These are phyloP conservation scores for Caradrina clavipalpis DNA, from an alignment of 2,888 invertebrate genomes.

Conservation along the genomic window DNA sequence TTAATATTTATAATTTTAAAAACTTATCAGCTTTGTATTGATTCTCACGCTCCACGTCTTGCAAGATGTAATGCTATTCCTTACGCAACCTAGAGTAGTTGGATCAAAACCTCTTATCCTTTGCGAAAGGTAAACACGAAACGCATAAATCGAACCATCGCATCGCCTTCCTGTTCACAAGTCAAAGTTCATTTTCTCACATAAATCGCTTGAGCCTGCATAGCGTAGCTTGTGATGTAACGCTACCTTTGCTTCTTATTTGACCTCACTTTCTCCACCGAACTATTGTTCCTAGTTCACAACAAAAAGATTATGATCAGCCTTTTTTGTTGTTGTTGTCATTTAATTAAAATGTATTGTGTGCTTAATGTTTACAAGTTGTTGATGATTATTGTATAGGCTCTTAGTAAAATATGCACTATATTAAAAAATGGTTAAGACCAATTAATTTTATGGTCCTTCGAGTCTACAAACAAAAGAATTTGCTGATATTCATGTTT, in stretches of 20 bases:
- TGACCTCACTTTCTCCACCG: slow-evolving; percentile 63
- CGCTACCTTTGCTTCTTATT: slow-evolving; percentile 59
- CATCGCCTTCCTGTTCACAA: slow-evolving; percentile 50
- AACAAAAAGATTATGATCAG: slow-evolving; percentile 39
- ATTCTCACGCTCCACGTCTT: slow-evolving; percentile 25
- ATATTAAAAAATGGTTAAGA: not conserved
- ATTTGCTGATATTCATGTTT: not conserved
- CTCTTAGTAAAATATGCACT: too few species aligned
- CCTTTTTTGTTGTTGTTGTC: slow-evolving; percentile 13
- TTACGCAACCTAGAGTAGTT: slow-evolving; percentile 32
- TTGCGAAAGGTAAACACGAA: slow-evolving; percentile 55
- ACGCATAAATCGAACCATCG: slow-evolving; percentile 46
- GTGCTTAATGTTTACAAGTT: not conserved
- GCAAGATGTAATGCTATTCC: not conserved
- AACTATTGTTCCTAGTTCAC: slow-evolving; percentile 59
- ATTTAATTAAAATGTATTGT: not conserved
- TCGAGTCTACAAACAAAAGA: not conserved
- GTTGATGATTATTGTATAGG: not conserved
- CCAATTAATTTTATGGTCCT: not conserved
- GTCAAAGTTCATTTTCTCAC: slow-evolving; percentile 65
- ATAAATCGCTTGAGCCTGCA: slow-evolving; percentile 49
- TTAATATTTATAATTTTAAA: not conserved
- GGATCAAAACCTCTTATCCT: slow-evolving; percentile 31
- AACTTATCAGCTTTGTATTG: not conserved
- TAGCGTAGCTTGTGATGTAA: slow-evolving; percentile 68